Evolutionary conservation across 1,140 invertebrate species (phyloP).

Genomic region (Megalopta genalis): DNA sequence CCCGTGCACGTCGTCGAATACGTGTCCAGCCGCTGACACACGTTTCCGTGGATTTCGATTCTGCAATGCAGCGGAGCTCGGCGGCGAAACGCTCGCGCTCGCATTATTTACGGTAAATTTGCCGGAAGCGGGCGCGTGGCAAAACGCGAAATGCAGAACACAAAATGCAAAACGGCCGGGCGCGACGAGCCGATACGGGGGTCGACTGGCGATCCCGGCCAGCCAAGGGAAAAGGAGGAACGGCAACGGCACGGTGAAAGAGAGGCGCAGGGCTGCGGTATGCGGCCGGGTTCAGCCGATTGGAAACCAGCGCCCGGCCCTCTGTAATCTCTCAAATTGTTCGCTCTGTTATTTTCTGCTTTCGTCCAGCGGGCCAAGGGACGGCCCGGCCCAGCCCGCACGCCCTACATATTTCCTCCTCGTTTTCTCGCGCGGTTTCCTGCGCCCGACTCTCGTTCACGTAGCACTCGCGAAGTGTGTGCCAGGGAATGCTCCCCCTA

Average conservation of each 20-base stretch:
- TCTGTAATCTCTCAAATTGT: conserved; percentile 69
- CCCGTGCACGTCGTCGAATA: background rate
- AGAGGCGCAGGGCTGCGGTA: conserved; percentile 12
- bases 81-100: conserved; percentile 26
- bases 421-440: conserved; percentile 25
- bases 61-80: conserved; percentile 14
- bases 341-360: conserved; percentile 62
- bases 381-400: background rate
- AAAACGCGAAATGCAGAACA: conserved; percentile 58
- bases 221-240: conserved; percentile 11
- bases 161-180: conserved; percentile 41
- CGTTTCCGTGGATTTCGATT: background rate
- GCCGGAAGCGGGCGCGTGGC: conserved; percentile 42
- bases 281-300: conserved; percentile 59
- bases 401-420: conserved; percentile 23
- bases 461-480: background rate
- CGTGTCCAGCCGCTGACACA: background rate
- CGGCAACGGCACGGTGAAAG: conserved; percentile 1
- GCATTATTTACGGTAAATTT: conserved; percentile 70
- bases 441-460: background rate
- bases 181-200: background rate
- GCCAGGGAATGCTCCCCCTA: background rate
- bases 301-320: conserved; percentile 59
- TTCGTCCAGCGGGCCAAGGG: conserved; percentile 27
- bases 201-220: background rate